phyloP scores from a whole-genome alignment of 2,113 vertebrate species.

The Bujurquina vittata region DNA sequence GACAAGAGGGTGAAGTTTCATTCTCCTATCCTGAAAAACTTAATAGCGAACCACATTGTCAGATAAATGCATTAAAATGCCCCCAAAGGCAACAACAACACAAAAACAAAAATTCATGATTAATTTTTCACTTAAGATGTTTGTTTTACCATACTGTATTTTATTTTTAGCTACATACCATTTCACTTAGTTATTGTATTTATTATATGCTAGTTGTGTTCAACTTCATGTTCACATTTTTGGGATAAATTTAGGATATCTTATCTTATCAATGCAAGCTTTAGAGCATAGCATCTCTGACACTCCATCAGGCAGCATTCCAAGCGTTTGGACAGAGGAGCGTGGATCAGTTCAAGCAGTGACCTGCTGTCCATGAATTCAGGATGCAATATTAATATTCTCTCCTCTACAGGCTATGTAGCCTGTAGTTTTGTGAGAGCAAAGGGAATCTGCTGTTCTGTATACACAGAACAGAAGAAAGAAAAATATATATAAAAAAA shows the following conservation, averaged over 20 bases:
- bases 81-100: neutral
- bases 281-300: neutral
- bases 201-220: no score
- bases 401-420: neutral
- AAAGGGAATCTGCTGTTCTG: neutral
- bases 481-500: neutral
- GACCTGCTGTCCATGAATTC: conserved; percentile 16
- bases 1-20: neutral
- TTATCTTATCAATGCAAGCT: neutral
- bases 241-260: neutral
- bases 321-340: neutral
- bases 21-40: neutral
- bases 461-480: neutral
- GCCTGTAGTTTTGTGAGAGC: neutral
- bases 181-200: neutral
- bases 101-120: neutral
- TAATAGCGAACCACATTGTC: neutral
- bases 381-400: conserved; percentile 54
- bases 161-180: neutral
- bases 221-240: neutral
- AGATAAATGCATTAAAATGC: neutral
- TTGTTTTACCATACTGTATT: neutral
- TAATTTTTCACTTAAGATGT: neutral
- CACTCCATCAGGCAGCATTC: neutral
- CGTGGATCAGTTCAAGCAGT: neutral